phyloP scores from a whole-genome alignment of 1,140 invertebrate genomes.

The Chionoecetes opilio region DNA sequence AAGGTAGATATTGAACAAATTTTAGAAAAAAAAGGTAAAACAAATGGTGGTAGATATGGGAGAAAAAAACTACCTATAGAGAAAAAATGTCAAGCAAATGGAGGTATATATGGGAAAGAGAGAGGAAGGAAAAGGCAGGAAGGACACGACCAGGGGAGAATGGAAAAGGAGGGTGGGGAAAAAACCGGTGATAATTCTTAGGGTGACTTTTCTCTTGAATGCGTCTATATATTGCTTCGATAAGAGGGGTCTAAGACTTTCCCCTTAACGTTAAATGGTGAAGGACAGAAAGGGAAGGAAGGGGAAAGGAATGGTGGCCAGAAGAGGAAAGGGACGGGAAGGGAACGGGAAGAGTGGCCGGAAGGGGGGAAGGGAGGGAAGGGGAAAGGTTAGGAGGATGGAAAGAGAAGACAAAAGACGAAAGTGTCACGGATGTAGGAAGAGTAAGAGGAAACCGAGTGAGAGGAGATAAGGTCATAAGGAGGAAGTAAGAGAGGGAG shows the following conservation, averaged over 20 bases:
- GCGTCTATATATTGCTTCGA: no score
- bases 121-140: no score
- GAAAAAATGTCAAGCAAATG: no score
- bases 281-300: conserved; percentile 11
- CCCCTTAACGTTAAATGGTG: no score
- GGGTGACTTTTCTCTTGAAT: no score
- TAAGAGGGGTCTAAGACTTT: no score
- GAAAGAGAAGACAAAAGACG: not conserved
- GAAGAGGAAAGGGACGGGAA: not conserved
- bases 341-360: not conserved
- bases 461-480: not conserved
- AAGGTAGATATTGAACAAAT: no score
- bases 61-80: no score
- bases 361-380: not conserved
- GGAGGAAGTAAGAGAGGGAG: not conserved
- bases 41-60: no score
- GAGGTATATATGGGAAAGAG: no score
- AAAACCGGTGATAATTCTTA: no score
- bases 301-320: not conserved
- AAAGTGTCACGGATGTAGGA: not conserved
- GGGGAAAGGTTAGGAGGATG: not conserved
- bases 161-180: not conserved
- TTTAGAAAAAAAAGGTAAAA: no score
- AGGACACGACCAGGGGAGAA: not conserved
- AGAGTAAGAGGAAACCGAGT: not conserved